phyloP scores from a whole-genome alignment of 2,888 invertebrate species.

The Neria commutata region DNA sequence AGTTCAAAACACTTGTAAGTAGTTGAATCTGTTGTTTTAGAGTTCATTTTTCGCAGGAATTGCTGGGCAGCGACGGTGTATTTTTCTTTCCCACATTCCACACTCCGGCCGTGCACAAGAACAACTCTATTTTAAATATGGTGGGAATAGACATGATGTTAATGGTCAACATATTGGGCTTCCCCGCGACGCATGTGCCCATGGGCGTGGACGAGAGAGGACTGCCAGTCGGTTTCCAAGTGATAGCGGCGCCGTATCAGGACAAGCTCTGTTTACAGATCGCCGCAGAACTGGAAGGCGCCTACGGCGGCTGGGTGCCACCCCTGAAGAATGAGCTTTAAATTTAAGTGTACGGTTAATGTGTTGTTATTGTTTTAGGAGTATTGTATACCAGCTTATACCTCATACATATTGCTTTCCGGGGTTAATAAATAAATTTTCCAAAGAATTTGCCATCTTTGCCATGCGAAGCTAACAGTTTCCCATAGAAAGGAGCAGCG shows the following conservation, averaged over 20 bases:
- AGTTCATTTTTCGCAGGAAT: slow-evolving; percentile 32
- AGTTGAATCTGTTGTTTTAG: background rate
- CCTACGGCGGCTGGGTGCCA: slow-evolving; percentile 83
- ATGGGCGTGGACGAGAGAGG: slow-evolving; percentile 68
- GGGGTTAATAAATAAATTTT: too few species aligned
- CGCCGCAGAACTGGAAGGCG: slow-evolving; percentile 77
- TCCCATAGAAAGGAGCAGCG: too few species aligned
- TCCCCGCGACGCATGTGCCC: slow-evolving; percentile 79
- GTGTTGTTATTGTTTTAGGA: too few species aligned
- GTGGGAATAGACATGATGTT: slow-evolving; percentile 44
- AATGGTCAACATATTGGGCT: slow-evolving; percentile 66
- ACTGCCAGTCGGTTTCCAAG: slow-evolving; percentile 79
- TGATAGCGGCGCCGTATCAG: slow-evolving; percentile 75
- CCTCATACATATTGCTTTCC: too few species aligned
- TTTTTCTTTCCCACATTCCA: slow-evolving; percentile 76
- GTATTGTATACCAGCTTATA: too few species aligned
- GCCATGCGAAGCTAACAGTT: too few species aligned
- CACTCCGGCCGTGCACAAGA: slow-evolving; percentile 70
- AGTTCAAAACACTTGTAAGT: background rate
- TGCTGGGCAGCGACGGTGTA: slow-evolving; percentile 74
- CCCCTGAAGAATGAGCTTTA: slow-evolving; percentile 56
- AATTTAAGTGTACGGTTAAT: too few species aligned
- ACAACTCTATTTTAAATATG: slow-evolving; percentile 66
- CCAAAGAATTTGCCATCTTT: too few species aligned
- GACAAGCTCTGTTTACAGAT: slow-evolving; percentile 83